Evolutionary conservation across 2,797 vertebrate species (phyloP).

Genomic region (Sebastes iracundus): DNA sequence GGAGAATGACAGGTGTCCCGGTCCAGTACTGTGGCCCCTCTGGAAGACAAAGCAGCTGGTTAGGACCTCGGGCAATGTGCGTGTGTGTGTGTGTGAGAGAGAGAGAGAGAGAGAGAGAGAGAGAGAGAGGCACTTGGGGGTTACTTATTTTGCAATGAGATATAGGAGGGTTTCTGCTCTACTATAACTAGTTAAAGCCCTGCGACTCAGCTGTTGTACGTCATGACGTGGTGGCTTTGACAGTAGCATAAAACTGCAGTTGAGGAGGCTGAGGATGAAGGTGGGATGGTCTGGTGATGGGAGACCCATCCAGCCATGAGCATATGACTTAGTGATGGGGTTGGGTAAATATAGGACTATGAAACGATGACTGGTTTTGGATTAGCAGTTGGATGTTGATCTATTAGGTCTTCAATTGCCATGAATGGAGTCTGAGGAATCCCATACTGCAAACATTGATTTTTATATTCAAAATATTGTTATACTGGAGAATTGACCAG

Average conservation of each 20-base stretch:
- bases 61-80: constrained; percentile 30
- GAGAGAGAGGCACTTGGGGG: not conserved
- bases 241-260: not conserved
- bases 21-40: constrained; percentile 47
- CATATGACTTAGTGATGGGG: not conserved
- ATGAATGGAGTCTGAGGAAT: not conserved
- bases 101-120: not conserved
- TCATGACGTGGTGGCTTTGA: constrained; percentile 1
- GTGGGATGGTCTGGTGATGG: not conserved
- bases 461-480: not conserved
- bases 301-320: not conserved
- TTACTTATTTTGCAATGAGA: not conserved
- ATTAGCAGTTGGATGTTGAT: not conserved
- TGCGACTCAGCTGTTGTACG: not conserved
- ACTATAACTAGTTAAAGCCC: not conserved
- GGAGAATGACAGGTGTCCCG: constrained; percentile 82
- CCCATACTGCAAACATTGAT: not conserved
- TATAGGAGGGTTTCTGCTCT: not conserved
- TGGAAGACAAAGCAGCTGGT: constrained; percentile 79
- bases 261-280: not conserved
- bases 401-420: not conserved
- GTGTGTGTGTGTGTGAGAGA: constrained; percentile 12
- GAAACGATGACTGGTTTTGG: not conserved
- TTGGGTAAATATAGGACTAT: not conserved
- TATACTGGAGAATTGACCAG: not conserved